Conservation (phyloP, 2,113 vertebrate genomes). For the Melanocharis versteri region DNA sequence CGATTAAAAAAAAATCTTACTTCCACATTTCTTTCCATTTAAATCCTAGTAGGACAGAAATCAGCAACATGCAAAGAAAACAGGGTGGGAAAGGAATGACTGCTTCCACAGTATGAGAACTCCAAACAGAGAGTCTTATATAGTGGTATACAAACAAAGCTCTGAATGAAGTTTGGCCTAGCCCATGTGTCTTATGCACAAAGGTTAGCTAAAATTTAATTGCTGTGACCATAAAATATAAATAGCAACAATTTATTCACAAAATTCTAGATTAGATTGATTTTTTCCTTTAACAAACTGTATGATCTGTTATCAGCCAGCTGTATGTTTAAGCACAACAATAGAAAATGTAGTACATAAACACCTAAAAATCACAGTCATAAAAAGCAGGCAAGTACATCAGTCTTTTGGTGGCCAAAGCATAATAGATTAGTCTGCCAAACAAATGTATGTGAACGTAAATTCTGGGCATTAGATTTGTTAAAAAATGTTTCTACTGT, state of each 20-base stretch:
- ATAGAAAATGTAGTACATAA: conserved; percentile 30
- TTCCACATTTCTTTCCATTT: background rate
- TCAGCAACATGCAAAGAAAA: background rate
- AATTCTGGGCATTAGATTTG: background rate
- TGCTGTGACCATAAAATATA: conserved; percentile 43
- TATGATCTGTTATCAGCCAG: background rate
- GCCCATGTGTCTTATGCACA: background rate
- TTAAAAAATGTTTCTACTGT: background rate
- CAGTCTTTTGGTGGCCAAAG: background rate
- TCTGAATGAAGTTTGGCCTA: background rate
- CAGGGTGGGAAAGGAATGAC: background rate
- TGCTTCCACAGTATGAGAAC: background rate
- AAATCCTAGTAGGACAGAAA: background rate
- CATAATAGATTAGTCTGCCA: background rate
- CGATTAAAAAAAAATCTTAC: background rate
- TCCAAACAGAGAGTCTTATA: background rate
- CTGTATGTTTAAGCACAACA: conserved; percentile 12
- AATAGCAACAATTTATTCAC: conserved; percentile 69
- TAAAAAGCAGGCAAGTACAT: conserved; percentile 30
- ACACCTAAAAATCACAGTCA: conserved; percentile 40
- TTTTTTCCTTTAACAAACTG: background rate
- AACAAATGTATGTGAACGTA: background rate
- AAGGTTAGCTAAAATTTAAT: background rate
- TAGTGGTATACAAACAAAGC: background rate
- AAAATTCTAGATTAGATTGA: conserved; percentile 23